phyloP scores from a whole-genome alignment of 2,888 invertebrate genomes.

The Pandemis cinnamomeana region DNA sequence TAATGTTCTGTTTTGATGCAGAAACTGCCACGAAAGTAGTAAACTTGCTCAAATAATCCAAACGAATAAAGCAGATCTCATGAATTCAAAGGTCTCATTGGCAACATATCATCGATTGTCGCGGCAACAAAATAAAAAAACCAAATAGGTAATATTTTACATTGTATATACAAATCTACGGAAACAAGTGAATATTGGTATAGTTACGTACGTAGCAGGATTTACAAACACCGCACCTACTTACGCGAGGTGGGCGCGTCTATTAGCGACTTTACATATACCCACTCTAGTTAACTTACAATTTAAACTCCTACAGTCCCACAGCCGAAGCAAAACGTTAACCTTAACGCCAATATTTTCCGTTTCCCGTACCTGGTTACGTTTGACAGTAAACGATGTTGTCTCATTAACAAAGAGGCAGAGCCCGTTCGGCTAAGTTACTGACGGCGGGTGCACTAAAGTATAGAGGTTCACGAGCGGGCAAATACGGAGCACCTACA shows the following conservation, averaged over 20 bases:
- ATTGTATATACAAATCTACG: too few relatives aligned
- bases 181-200: not conserved
- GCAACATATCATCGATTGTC: too few relatives aligned
- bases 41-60: too few relatives aligned
- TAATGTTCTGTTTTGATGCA: too few relatives aligned
- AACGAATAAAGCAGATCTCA: too few relatives aligned
- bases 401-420: conserved; percentile 77
- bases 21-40: too few relatives aligned
- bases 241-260: not conserved
- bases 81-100: too few relatives aligned
- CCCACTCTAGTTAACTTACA: not conserved
- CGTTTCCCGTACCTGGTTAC: conserved; percentile 59
- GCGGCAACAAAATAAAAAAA: too few relatives aligned
- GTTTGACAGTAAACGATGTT: conserved; percentile 72
- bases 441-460: conserved; percentile 71
- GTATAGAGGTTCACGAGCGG: conserved; percentile 74
- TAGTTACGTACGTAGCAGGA: not conserved
- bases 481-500: conserved; percentile 60
- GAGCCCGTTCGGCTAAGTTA: conserved; percentile 77
- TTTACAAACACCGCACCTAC: not conserved
- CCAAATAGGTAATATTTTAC: too few relatives aligned
- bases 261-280: not conserved
- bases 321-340: not conserved
- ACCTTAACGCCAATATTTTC: conserved; percentile 45
- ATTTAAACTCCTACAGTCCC: conserved; percentile 5